Evolutionary conservation across 2,797 vertebrate species (phyloP), one percentile per base, ranked within the genome.

Genomic region (Intellagama lesueurii): DNA sequence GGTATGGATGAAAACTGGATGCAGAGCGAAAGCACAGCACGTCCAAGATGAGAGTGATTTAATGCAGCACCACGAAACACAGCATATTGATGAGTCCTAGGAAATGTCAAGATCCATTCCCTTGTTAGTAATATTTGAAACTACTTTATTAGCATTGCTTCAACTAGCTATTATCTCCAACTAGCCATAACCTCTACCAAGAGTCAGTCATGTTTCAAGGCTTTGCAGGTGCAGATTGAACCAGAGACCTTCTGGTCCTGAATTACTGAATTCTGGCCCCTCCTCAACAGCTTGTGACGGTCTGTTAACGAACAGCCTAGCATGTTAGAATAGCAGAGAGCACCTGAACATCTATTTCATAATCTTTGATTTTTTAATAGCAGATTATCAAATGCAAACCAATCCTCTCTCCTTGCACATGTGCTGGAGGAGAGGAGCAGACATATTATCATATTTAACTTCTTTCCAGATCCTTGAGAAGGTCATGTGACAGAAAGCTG

Each of bases 401-500:
- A 30, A 12, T 32, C 17, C 30, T 17, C 26, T 68, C 40, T 35
- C 24, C n/a, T 64, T 40, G 4, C 44, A 7, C 8, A 68, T 16
- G 1, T 6, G 30, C 73, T 76, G 26, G 26, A n/a, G 1, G 7
- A 30, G 0, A 30, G 28, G 81, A 69, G 78, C 19, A 49, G 5
- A 44, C 28, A 32, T 60, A 47, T 5, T 12, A 52, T 44, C 56
- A 49, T 79, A 78, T 69, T 4, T 87, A 64, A 87, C 40, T 32
- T 77, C 76, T 32, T 87, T 87, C 66, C 40, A 69, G 64, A 69
- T 52, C 76, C 44, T 32, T 79, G 68, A 49, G 40, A 69, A 40
- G 75, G 91, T 69, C 24, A 87, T 64, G 86, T 22, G 5, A 90
- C 35, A 77, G 70, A 83, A 24, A 76, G 89, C 85, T 85, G 60